These are phyloP conservation scores for Aradus depressus DNA, from an alignment of 2,888 invertebrate species.

Conservation along the genomic window DNA sequence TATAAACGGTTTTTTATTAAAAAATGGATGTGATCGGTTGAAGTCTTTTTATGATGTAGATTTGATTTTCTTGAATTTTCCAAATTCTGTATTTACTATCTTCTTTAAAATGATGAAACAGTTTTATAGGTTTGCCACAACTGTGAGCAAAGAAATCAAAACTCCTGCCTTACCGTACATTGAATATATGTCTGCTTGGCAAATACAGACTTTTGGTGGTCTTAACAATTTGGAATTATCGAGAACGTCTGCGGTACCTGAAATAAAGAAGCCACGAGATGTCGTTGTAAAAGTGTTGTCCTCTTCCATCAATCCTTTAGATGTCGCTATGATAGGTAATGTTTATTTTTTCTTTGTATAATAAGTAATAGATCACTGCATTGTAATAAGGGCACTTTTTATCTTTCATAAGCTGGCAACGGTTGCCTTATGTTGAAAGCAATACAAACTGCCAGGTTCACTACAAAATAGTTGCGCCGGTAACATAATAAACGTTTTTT, in stretches of 20 bases:
- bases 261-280: conserved; percentile 55
- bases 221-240: conserved; percentile 52
- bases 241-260: conserved; percentile 51
- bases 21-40: too few relatives aligned
- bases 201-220: conserved; percentile 66
- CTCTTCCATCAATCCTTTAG: conserved; percentile 87
- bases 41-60: too few relatives aligned
- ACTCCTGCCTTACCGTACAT: background rate
- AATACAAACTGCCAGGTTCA: too few relatives aligned
- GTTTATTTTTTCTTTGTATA: background rate
- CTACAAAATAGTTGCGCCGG: too few relatives aligned
- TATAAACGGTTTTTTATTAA: too few relatives aligned
- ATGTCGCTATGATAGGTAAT: conserved; percentile 68
- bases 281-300: conserved; percentile 71
- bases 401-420: background rate
- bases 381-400: too few relatives aligned
- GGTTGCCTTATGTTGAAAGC: background rate
- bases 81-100: too few relatives aligned
- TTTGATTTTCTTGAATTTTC: too few relatives aligned
- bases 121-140: background rate
- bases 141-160: background rate
- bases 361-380: background rate
- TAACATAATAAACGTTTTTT: too few relatives aligned
- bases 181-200: conserved; percentile 83
- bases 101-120: conserved; percentile 9